Percentiles rank a stretch among this genome's conserved stretches.
phyloP scores from a whole-genome alignment of 2,797 vertebrate genomes.

The Lithobates pipiens region DNA sequence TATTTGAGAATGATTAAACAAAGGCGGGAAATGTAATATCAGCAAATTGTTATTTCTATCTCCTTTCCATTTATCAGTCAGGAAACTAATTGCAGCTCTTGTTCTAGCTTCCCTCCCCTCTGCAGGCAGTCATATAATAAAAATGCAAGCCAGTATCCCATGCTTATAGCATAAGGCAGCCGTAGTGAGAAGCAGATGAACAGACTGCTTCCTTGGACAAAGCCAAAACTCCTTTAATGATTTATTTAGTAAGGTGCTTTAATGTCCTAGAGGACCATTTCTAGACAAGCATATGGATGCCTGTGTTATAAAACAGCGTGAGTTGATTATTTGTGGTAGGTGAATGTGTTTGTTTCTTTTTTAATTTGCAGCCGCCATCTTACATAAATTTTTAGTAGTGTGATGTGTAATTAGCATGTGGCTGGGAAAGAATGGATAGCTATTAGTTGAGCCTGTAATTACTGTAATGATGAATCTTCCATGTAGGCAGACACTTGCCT shows the following conservation, averaged over 20 bases:
- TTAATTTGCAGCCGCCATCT: constrained; percentile 47
- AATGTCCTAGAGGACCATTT: constrained; percentile 31
- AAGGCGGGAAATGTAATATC: background rate
- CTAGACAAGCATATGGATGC: constrained; percentile 49
- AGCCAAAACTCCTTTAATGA: constrained; percentile 52
- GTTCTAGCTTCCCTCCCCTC: constrained; percentile 12
- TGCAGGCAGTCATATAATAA: constrained; percentile 37
- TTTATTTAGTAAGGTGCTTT: constrained; percentile 52
- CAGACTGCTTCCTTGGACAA: constrained; percentile 42
- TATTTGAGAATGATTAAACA: background rate
- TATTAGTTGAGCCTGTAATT: constrained; percentile 57
- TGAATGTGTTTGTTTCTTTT: constrained; percentile 27
- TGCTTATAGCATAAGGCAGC: constrained; percentile 53
- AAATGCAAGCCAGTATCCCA: constrained; percentile 36
- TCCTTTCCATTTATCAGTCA: constrained; percentile 21
- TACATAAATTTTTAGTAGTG: constrained; percentile 45
- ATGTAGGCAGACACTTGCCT: constrained; percentile 23
- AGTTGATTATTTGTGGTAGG: constrained; percentile 14
- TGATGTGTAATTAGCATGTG: constrained; percentile 60
- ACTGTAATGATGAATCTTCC: constrained; percentile 47
- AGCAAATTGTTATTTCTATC: constrained; percentile 15
- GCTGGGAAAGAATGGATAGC: constrained; percentile 44
- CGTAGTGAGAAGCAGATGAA: constrained; percentile 42
- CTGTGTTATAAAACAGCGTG: constrained; percentile 16
- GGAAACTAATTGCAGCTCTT: constrained; percentile 21